phyloP scores from a whole-genome alignment of 1,140 invertebrate species.

The Schlechtendalia chinensis region DNA sequence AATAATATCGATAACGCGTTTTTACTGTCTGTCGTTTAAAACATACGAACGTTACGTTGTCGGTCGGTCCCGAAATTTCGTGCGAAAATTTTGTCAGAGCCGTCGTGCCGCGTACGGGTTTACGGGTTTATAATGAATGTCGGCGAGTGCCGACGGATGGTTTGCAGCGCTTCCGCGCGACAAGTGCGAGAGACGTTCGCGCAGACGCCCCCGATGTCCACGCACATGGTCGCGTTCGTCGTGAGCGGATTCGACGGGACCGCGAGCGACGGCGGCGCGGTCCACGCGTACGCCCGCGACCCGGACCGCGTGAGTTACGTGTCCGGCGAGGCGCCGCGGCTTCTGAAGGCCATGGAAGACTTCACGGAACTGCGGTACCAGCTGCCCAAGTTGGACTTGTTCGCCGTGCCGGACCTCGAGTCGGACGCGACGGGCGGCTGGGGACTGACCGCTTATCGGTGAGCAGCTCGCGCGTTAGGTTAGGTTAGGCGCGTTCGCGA shows the following conservation, averaged over 20 bases:
- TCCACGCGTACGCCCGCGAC: neutral
- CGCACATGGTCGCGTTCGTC: constrained; percentile 71
- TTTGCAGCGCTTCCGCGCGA: neutral
- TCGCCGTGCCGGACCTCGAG: constrained; percentile 90
- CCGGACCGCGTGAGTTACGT: constrained; percentile 56
- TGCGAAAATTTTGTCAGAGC: too few relatives aligned
- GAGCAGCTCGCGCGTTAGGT: neutral
- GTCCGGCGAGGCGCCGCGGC: constrained; percentile 57
- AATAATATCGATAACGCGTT: too few relatives aligned
- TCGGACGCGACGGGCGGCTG: constrained; percentile 96
- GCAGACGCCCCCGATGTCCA: constrained; percentile 70
- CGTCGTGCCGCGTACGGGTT: too few relatives aligned
- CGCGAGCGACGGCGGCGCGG: too few relatives aligned
- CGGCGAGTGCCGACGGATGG: too few relatives aligned
- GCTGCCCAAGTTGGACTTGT: constrained; percentile 70
- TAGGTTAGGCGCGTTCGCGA: too few relatives aligned
- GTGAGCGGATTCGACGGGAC: constrained; percentile 64
- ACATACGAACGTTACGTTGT: too few relatives aligned
- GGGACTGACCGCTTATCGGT: constrained; percentile 76
- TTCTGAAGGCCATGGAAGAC: constrained; percentile 52
- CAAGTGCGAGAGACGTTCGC: constrained; percentile 48
- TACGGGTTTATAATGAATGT: too few relatives aligned
- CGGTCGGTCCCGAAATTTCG: too few relatives aligned
- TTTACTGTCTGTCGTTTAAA: too few relatives aligned
- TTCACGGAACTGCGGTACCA: constrained; percentile 52